Conservation (phyloP, 2,113 vertebrate genomes). For the Ranitomeya variabilis region DNA sequence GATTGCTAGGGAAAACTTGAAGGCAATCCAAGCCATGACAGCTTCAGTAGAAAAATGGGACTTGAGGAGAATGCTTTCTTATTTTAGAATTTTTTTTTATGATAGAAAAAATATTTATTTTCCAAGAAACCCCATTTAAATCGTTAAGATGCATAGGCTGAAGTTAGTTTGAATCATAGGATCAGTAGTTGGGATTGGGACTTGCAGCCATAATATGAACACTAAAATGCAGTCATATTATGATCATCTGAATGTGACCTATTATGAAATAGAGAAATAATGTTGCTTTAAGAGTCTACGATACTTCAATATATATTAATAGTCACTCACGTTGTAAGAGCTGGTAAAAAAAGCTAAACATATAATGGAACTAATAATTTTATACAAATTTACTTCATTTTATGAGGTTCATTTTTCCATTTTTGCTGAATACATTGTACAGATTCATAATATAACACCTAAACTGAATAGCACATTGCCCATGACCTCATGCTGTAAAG, state of each 20-base stretch:
- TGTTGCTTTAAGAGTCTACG: neutral
- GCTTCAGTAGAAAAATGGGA: neutral
- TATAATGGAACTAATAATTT: conserved; percentile 30
- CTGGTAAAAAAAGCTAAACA: neutral
- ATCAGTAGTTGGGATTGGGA: neutral
- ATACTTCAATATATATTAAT: neutral
- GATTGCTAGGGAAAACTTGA: no score
- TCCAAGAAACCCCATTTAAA: neutral
- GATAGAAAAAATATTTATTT: neutral
- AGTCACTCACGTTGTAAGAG: conserved; percentile 10
- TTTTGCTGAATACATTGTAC: conserved; percentile 8
- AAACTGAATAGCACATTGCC: conserved; percentile 35
- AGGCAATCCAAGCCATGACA: no score
- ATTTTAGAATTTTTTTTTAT: neutral
- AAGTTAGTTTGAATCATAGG: neutral
- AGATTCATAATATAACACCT: conserved; percentile 41
- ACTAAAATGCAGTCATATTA: neutral
- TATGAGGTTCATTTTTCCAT: conserved; percentile 35
- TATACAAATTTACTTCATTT: conserved; percentile 20
- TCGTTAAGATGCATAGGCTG: neutral
- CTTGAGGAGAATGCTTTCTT: neutral
- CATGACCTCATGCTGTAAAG: conserved; percentile 43
- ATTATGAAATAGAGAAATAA: neutral
- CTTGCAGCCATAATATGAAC: neutral
- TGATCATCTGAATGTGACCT: no score